Percentiles rank a stretch among this genome's conserved stretches.
Evolutionary conservation across 2,113 vertebrate species (phyloP).

Genomic region (Lophius piscatorius): DNA sequence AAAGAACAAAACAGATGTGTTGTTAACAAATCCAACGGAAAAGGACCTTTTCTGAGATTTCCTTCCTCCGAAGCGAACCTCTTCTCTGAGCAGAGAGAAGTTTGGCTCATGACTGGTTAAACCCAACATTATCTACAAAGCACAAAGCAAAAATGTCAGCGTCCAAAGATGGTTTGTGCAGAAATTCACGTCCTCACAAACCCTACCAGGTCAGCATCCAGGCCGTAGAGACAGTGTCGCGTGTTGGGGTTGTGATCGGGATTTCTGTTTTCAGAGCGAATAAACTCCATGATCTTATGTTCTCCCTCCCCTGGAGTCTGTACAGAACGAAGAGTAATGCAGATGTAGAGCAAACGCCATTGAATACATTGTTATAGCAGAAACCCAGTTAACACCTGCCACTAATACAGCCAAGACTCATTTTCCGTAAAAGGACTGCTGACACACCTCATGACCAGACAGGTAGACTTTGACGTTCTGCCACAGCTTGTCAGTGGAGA

Average conservation of each 20-base stretch:
- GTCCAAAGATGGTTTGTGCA: not conserved
- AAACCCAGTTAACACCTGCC: not conserved
- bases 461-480: slow-evolving; percentile 92
- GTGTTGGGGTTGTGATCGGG: slow-evolving; percentile 92
- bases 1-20: not conserved
- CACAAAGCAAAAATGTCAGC: not conserved
- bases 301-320: slow-evolving; percentile 98
- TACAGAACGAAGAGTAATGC: not conserved
- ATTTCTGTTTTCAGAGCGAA: slow-evolving; percentile 90
- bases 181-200: slow-evolving; percentile 11
- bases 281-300: slow-evolving; percentile 99
- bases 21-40: not conserved
- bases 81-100: slow-evolving; percentile 97
- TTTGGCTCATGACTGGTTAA: slow-evolving; percentile 97
- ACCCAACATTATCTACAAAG: slow-evolving; percentile 93
- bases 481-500: slow-evolving; percentile 95
- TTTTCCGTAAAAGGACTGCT: not conserved
- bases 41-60: slow-evolving; percentile 92
- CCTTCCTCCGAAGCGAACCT: slow-evolving; percentile 97
- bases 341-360: not conserved
- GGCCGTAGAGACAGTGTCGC: slow-evolving; percentile 96
- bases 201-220: slow-evolving; percentile 97
- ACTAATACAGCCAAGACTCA: too few relatives aligned
- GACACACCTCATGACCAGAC: slow-evolving; percentile 94
- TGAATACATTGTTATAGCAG: accelerated